Base-by-base conservation (phyloP, 2,797 vertebrate species). In the Poecilia picta region DNA sequence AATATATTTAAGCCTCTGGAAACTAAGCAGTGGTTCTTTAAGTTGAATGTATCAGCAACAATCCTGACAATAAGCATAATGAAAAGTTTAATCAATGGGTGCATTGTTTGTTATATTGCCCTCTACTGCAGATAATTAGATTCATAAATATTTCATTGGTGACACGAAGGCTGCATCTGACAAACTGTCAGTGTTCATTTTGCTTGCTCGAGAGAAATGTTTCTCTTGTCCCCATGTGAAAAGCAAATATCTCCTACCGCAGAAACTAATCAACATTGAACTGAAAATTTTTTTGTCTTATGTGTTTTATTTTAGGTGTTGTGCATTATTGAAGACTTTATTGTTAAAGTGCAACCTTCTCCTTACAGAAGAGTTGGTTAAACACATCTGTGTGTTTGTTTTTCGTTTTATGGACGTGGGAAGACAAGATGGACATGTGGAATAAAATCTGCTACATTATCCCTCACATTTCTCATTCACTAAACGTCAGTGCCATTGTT, bases 131-230 rank as follows among this genome's bases (percentile, higher is more conserved):
- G 10, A 45, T 70, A 43, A 70, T 70, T 43, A 70, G 11, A 23
- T 70, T 70, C 8, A 70, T 45, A 70, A 70, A 70, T 43, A 70
- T 70, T 70, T 70, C 23, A 70, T 70, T 45, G 39, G 66, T 70
- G 66, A n/a, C 39, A 43, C 2, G 6, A 70, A 70, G 66, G 66
- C 66, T 70, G 39, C 66, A 1, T 70, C 66, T 43, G 66, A 70
- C 66, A 70, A 45, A 70, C 39, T 70, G 66, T 15, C 66, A n/a
- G 39, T 43, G 11, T 70, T 70, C 23, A 70, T 70, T 70, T 43
- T 43, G 66, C 23, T 45, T 43, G 25, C 39, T 6, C n/a, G 41
- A 43, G 25, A 45, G 41, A 45, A 45, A 70, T 28, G 23, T 70
- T 43, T 2, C 36, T 41, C 39, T n/a, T 45, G 39, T 70, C 41